These are phyloP conservation scores for Rhagium mordax DNA, from an alignment of 2,888 invertebrate species.

Conservation along the genomic window DNA sequence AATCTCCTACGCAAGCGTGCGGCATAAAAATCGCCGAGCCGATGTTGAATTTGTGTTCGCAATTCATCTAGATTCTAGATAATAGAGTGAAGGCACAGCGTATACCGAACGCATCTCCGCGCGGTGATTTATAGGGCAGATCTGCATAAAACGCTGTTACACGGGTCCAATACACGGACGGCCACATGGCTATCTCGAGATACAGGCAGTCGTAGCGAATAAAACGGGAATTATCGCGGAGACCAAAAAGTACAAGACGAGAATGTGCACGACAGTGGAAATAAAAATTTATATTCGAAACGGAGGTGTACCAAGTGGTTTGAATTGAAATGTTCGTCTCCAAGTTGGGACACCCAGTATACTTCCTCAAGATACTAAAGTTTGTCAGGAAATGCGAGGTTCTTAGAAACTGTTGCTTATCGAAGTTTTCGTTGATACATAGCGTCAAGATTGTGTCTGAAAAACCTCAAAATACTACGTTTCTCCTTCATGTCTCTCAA, in stretches of 20 bases:
- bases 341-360: too few species aligned
- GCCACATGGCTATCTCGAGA: slow-evolving; percentile 20
- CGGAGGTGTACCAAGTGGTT: too few species aligned
- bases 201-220: slow-evolving; percentile 7
- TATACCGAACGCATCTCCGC: slow-evolving; percentile 1
- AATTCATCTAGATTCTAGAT: slow-evolving; percentile 12
- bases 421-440: too few species aligned
- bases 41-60: slow-evolving; percentile 1
- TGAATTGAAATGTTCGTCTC: too few species aligned
- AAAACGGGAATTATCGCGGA: slow-evolving; percentile 27
- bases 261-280: not conserved
- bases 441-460: too few species aligned
- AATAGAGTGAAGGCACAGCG: slow-evolving; percentile 1
- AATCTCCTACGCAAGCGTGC: not conserved
- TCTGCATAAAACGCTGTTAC: slow-evolving; percentile 33
- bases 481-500: too few species aligned
- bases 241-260: not conserved
- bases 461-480: too few species aligned
- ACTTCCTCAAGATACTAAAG: too few species aligned
- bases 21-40: not conserved
- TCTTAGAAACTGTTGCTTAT: too few species aligned
- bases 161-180: slow-evolving; percentile 15
- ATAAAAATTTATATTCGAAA: not conserved
- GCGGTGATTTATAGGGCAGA: slow-evolving; percentile 30
- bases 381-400: too few species aligned